Evolutionary conservation across 1,140 invertebrate genomes (phyloP), one percentile per base, ranked within the genome.

Genomic region (honey bee (Apis mellifera)): DNA sequence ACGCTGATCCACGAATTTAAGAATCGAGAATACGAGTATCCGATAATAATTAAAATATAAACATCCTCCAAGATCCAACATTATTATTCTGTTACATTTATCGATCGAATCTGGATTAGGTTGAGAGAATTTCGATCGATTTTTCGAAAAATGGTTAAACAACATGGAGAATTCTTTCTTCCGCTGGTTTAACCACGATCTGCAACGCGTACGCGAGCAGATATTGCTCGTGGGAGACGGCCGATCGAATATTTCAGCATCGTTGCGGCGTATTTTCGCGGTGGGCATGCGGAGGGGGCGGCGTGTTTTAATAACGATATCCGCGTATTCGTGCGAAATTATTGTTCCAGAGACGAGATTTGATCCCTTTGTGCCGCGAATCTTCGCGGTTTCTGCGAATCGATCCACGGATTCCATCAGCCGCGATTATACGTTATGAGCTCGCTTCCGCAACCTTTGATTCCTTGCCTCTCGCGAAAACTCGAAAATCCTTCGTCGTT

Each of bases 221-320:
- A 59, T 57, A 57, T 42, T 42, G 70, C 54, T 57, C 11, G 21
- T 7, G 19, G 70, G 42, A 59, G 26, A 26, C 54, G 26, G 48
- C 52, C n/a, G 23, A 75, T 52, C 48, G 48, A 54, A 64, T 21
- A 64, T 54, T 64, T 26, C n/a, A 13, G 15, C 59, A 9, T 32
- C 59, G 73, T 2, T 57, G 19, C 21, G 13, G 13, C 26, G 57
- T 60, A 32, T 59, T 48, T 57, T 48, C 42, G 55, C 71, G 55
- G 57, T 0, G 13, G 23, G n/a, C 0, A 9, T 15, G 32, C 26
- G 26, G 17, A 32, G 68, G 19, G 5, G 0, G 17, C 5, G 68
- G 59, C 15, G 42, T 76, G 69, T 75, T 82, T 76, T 76, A 82
- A 76, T 76, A 82, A 82, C 72, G 64, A 82, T 82, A 82, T 60